Conservation (phyloP, 2,797 vertebrate genomes). For the Eurystomus glaucurus region DNA sequence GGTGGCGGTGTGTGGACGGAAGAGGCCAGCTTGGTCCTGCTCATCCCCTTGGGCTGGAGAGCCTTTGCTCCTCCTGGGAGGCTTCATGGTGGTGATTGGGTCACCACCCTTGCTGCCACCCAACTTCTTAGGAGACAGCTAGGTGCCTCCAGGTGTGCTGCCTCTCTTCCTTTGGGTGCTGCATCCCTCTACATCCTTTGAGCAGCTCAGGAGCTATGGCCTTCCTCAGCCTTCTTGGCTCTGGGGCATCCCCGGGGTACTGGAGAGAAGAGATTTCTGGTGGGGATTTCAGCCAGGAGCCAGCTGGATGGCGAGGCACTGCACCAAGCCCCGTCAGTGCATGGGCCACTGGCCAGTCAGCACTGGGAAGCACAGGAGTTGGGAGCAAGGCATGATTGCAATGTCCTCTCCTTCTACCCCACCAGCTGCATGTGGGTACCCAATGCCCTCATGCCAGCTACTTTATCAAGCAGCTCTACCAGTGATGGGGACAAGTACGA, state of each 20-base stretch:
- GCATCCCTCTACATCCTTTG: not conserved
- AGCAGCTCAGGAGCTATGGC: not conserved
- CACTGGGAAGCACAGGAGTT: not conserved
- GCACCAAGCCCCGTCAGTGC: not conserved
- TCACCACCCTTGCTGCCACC: not conserved
- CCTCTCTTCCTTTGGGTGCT: not conserved
- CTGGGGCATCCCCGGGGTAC: not conserved
- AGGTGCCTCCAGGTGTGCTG: not conserved
- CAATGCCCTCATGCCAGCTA: slow-evolving; percentile 81
- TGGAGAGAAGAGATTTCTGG: not conserved
- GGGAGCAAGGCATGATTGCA: not conserved
- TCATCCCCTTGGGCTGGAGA: not conserved
- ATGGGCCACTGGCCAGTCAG: not conserved
- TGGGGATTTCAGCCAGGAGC: not conserved
- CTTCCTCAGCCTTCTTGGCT: accelerated
- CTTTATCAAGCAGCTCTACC: slow-evolving; percentile 82
- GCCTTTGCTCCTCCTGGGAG: not conserved
- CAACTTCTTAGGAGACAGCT: not conserved
- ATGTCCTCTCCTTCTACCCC: slow-evolving; percentile 74
- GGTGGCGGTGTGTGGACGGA: not conserved
- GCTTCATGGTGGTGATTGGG: not conserved
- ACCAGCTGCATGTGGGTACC: slow-evolving; percentile 65
- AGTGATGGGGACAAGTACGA: slow-evolving; percentile 81
- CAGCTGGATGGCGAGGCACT: not conserved
- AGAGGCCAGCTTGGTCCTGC: not conserved